These are phyloP conservation scores for Parambassis ranga DNA, from an alignment of 2,797 vertebrate species.

Conservation along the genomic window DNA sequence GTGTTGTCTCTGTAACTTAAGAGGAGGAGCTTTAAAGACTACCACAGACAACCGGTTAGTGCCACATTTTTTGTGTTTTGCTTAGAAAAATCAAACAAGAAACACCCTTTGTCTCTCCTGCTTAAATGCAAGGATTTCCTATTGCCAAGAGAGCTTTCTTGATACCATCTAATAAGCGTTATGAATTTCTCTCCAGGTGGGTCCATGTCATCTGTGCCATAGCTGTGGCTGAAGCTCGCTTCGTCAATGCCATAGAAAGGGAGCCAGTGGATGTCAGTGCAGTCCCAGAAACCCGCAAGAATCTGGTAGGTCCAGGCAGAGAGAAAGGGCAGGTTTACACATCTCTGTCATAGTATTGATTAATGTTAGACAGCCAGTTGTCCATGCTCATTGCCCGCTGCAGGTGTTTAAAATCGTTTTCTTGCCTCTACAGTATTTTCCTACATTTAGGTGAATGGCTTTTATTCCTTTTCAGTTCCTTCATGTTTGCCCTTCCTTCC, in stretches of 20 bases:
- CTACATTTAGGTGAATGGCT: not conserved
- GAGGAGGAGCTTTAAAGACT: constrained; percentile 92
- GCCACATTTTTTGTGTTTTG: not conserved
- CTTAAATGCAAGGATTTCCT: too few relatives aligned
- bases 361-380: not conserved
- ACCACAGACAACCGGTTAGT: constrained; percentile 89
- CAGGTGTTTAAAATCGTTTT: not conserved
- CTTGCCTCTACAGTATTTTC: not conserved
- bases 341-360: not conserved
- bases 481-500: constrained; percentile 1
- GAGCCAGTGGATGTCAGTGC: constrained; percentile 90
- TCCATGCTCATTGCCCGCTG: not conserved
- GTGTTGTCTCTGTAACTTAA: constrained; percentile 93
- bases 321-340: not conserved
- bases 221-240: constrained; percentile 91
- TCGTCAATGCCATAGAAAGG: constrained; percentile 87
- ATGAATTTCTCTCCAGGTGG: constrained; percentile 82
- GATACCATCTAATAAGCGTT: not conserved
- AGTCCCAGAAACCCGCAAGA: constrained; percentile 92
- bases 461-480: constrained; percentile 3
- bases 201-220: constrained; percentile 96
- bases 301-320: constrained; percentile 81
- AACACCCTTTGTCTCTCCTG: too few relatives aligned
- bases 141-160: too few relatives aligned
- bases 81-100: not conserved